Percentiles rank a stretch among this genome's conserved stretches.
Conservation (phyloP, 2,113 vertebrate genomes). For the Bolborhynchus lineola region DNA sequence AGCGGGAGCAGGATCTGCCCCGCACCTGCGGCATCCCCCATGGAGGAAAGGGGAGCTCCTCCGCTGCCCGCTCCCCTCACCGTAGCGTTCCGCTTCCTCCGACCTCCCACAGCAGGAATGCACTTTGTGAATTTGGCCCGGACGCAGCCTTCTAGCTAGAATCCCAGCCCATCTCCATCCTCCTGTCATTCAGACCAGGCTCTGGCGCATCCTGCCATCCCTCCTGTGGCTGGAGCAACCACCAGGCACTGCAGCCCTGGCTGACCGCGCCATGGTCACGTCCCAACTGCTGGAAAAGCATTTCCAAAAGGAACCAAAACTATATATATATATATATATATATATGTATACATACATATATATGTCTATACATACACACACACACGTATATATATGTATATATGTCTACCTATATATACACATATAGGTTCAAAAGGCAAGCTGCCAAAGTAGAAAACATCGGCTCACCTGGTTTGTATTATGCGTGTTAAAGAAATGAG, state of each 20-base stretch:
- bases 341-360: constrained; percentile 46
- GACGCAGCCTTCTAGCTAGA: not conserved
- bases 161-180: not conserved
- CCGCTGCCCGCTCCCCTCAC: not conserved
- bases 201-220: rapidly evolving
- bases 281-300: not conserved
- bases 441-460: constrained; percentile 74
- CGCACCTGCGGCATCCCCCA: rapidly evolving
- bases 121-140: not conserved
- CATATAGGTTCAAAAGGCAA: constrained; percentile 43
- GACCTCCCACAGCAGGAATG: not conserved
- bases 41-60: no score
- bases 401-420: constrained; percentile 21
- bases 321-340: not conserved
- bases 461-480: constrained; percentile 49
- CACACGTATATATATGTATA: constrained; percentile 43
- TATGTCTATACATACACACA: constrained; percentile 50
- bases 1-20: not conserved
- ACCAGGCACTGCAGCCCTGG: not conserved
- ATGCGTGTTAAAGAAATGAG: constrained; percentile 69
- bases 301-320: constrained; percentile 43
- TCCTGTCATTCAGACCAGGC: not conserved
- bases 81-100: not conserved
- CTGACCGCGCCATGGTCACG: not conserved
- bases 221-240: not conserved